phyloP scores from a whole-genome alignment of 2,113 vertebrate species.

The Salvator merianae region DNA sequence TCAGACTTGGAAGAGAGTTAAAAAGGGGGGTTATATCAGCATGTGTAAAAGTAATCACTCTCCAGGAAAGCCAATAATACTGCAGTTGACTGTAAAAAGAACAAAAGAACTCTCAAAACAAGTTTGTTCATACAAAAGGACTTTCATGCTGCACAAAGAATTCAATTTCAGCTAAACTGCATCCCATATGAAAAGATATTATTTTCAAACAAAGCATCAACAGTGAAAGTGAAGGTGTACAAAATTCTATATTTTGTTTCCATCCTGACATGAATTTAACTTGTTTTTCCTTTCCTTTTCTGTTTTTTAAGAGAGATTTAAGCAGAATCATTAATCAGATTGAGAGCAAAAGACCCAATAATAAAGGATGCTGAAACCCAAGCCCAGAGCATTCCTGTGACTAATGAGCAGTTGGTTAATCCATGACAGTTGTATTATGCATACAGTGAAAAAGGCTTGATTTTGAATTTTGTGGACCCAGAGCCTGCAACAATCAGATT shows the following conservation, averaged over 20 bases:
- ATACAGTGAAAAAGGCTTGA: too few relatives aligned
- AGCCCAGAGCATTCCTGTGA: too few relatives aligned
- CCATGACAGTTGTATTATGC: too few relatives aligned
- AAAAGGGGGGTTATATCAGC: background rate
- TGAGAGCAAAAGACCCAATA: background rate
- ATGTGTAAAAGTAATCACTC: background rate
- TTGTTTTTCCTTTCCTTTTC: conserved; percentile 1
- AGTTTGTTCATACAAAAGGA: background rate
- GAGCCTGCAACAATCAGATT: too few relatives aligned
- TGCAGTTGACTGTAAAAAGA: background rate
- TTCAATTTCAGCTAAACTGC: background rate
- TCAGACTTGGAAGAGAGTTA: background rate
- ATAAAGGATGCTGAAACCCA: too few relatives aligned
- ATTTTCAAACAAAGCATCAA: background rate
- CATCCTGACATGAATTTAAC: conserved; percentile 3
- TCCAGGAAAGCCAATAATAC: background rate
- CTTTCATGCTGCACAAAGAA: fast-evolving
- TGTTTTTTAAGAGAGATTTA: background rate
- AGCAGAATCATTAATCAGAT: conserved; percentile 32
- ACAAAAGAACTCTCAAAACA: background rate
- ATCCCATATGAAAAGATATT: conserved; percentile 19
- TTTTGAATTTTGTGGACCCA: too few relatives aligned
- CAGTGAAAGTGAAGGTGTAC: background rate
- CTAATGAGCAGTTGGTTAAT: too few relatives aligned
- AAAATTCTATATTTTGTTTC: conserved; percentile 11